Evolutionary conservation across 1,140 invertebrate species (phyloP), one percentile per base, ranked within the genome.

Genomic region (Oncopeltus fasciatus): DNA sequence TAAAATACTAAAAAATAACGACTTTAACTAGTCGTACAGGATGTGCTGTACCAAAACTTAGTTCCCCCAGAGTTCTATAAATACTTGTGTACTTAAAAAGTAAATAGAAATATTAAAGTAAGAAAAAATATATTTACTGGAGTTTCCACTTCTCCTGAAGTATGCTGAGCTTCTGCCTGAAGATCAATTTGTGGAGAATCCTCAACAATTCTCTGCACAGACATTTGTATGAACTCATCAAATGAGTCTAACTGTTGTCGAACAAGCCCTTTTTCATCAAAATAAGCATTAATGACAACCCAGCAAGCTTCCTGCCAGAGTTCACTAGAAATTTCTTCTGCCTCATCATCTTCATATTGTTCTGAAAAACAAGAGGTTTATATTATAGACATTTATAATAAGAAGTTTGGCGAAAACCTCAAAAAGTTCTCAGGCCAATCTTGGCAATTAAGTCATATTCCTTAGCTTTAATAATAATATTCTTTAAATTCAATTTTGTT

Each of bases 221-320:
- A 98, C 94, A 98, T 99, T 72, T 98, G 94, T 74, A 99, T 98
- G 72, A 99, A 99, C 77, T 99, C 95, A 80, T 99, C 96, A 76
- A 99, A 99, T 68, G 93, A 98, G 71, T 99, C 96, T 64, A 99
- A 76, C 71, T 99, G 95, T 72, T 99, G 95, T 57, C 95, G 81
- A n/a, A 99, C 95, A 47, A 99, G 79, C 74, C 92, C 95, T 78
- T 99, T 99, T 73, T 99, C 95, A 74, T 99, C 95, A 76, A 99
- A 99, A 75, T 98, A 99, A 2, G 95, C 92, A 71, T 94, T 95
- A 69, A 99, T 99, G 46, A 99, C 95, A 73, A 98, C 96, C 96
- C 96, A 99, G 71, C 95, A 98, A n/a, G 95, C 95, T 80, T 99
- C 96, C 76, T 99, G 93, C 94, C 94, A 98, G 60, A 96, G 75